Percentiles rank a stretch among this genome's conserved stretches.
These are phyloP conservation scores for Diadophis punctatus DNA, from an alignment of 2,113 vertebrate genomes.

Conservation along the genomic window DNA sequence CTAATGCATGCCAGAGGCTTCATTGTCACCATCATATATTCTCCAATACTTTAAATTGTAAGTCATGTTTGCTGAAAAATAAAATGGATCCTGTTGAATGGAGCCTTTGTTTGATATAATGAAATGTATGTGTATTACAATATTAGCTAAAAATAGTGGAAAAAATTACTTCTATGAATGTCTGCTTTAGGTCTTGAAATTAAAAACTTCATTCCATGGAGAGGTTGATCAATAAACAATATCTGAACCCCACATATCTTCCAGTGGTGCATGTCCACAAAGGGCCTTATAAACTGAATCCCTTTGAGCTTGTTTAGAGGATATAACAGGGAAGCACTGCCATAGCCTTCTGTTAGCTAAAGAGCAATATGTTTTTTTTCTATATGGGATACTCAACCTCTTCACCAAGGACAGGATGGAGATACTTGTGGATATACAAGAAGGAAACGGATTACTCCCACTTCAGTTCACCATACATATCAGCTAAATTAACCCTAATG, in stretches of 20 bases:
- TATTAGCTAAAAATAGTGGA: background rate
- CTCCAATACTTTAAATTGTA: background rate
- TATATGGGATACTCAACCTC: background rate
- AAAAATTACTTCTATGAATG: background rate
- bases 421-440: background rate
- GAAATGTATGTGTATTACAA: background rate
- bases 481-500: background rate
- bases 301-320: background rate
- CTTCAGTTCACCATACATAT: background rate
- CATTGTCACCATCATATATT: background rate
- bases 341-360: background rate
- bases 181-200: background rate
- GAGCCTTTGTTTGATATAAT: background rate
- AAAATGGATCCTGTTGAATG: background rate
- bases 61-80: background rate
- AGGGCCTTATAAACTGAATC: background rate
- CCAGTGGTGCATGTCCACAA: background rate
- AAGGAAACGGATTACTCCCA: background rate
- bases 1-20: background rate
- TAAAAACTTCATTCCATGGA: background rate
- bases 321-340: background rate
- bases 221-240: background rate
- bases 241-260: background rate
- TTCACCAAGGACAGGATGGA: background rate
- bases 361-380: background rate